Conservation (phyloP, 2,888 invertebrate genomes). For the Vanessa cardui region DNA sequence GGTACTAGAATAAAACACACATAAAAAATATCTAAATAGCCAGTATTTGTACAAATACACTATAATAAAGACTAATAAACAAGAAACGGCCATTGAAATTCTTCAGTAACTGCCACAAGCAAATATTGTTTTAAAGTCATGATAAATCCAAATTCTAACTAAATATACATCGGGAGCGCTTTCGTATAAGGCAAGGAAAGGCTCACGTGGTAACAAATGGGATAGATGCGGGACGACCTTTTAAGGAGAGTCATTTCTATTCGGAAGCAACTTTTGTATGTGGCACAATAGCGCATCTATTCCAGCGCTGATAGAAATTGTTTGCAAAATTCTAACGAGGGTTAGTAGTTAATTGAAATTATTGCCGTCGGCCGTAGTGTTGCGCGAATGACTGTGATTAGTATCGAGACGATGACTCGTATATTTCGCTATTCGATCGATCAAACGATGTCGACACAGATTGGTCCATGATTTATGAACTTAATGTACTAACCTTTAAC, state of each 20-base stretch:
- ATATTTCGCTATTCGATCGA: constrained; percentile 64
- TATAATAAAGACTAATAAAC: not conserved
- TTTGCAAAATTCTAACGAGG: constrained; percentile 69
- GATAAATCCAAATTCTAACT: constrained; percentile 28
- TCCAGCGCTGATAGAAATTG: constrained; percentile 46
- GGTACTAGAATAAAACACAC: too few relatives aligned
- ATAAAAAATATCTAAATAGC: too few relatives aligned
- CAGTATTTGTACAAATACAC: not conserved
- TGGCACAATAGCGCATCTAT: constrained; percentile 76
- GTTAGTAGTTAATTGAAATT: constrained; percentile 70
- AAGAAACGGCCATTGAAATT: constrained; percentile 10
- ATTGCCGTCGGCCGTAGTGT: constrained; percentile 48
- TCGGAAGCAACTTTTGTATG: constrained; percentile 73
- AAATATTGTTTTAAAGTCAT: constrained; percentile 31
- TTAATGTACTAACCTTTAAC: constrained; percentile 46
- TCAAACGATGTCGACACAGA: constrained; percentile 58
- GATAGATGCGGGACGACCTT: constrained; percentile 62
- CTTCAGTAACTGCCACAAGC: constrained; percentile 14
- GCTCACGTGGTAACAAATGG: constrained; percentile 68
- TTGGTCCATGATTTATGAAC: constrained; percentile 60
- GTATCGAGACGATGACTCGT: constrained; percentile 55
- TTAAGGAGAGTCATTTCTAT: constrained; percentile 69
- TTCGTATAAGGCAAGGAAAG: constrained; percentile 35
- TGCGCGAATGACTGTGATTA: constrained; percentile 50
- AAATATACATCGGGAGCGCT: constrained; percentile 34